These are phyloP conservation scores for Trilocha varians DNA, from an alignment of 2,888 invertebrate genomes.

Conservation along the genomic window DNA sequence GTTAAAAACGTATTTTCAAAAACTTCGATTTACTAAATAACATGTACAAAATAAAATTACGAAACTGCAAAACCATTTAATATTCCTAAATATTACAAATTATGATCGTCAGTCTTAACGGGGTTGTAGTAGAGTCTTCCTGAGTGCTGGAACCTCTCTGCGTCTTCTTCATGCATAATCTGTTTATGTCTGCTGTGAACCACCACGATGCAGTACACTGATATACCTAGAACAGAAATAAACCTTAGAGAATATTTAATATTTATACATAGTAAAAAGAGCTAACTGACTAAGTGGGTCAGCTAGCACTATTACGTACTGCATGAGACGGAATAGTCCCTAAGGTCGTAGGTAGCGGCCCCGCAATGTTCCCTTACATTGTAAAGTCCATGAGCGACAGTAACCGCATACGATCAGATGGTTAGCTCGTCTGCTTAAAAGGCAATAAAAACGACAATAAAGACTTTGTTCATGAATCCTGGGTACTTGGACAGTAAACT, in stretches of 20 bases:
- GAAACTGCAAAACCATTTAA: neutral
- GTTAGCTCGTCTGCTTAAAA: neutral
- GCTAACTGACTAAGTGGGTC: too few species aligned
- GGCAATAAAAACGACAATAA: neutral
- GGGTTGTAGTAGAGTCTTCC: slow-evolving; percentile 38
- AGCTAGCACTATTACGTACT: too few species aligned
- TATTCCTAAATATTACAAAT: slow-evolving; percentile 11
- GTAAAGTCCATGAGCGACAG: neutral
- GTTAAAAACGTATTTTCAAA: too few species aligned
- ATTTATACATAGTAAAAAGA: too few species aligned
- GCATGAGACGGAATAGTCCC: too few species aligned
- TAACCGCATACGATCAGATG: neutral
- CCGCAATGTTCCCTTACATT: too few species aligned
- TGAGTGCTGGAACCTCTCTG: slow-evolving; percentile 40
- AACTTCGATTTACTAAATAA: too few species aligned
- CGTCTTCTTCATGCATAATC: slow-evolving; percentile 52
- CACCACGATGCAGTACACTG: slow-evolving; percentile 58
- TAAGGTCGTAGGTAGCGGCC: too few species aligned
- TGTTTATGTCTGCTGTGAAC: slow-evolving; percentile 63
- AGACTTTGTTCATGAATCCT: too few species aligned
- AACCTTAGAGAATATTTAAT: too few species aligned
- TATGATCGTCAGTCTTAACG: slow-evolving; percentile 31
- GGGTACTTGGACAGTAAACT: too few species aligned
- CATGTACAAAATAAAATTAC: too few species aligned
- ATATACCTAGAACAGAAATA: slow-evolving; percentile 40